A percentile compares a stretch with the other conserved stretches of the same genome.
phyloP scores from a whole-genome alignment of 2,888 invertebrate species.

The Nycteola revayana region DNA sequence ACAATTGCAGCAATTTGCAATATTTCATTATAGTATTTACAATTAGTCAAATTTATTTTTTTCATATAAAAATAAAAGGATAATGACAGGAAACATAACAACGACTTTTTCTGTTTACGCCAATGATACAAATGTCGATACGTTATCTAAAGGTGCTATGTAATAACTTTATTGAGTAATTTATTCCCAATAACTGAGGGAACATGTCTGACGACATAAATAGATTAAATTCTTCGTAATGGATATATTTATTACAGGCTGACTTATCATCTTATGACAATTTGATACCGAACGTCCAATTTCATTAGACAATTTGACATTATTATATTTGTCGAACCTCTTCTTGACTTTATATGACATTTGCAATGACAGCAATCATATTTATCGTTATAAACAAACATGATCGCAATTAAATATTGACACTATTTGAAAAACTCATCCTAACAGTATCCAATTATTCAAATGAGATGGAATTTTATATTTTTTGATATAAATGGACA shows the following conservation, averaged over 20 bases:
- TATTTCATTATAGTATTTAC: no score
- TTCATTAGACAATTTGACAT: no score
- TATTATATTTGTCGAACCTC: no score
- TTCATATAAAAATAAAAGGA: no score
- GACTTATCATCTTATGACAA: no score
- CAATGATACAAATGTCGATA: not conserved
- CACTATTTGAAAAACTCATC: slow-evolving; percentile 11
- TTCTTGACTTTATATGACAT: no score
- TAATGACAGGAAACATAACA: no score
- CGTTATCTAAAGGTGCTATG: not conserved
- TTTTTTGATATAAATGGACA: slow-evolving; percentile 27
- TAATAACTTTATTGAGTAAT: not conserved
- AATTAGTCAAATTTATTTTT: no score
- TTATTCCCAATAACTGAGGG: not conserved
- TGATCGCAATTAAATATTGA: slow-evolving; percentile 12
- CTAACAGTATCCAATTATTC: slow-evolving; percentile 27
- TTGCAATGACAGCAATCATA: slow-evolving; percentile 16
- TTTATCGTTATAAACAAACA: slow-evolving; percentile 9
- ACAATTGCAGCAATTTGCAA: no score
- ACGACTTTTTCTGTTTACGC: no score
- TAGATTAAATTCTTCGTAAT: not conserved
- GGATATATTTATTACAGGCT: not conserved
- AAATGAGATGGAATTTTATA: slow-evolving; percentile 24
- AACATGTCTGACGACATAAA: not conserved
- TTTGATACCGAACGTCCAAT: no score